A percentile compares a stretch with the other conserved stretches of the same genome.
Evolutionary conservation across 2,888 invertebrate genomes (phyloP).

Genomic region (Hofmannophila pseudospretella): DNA sequence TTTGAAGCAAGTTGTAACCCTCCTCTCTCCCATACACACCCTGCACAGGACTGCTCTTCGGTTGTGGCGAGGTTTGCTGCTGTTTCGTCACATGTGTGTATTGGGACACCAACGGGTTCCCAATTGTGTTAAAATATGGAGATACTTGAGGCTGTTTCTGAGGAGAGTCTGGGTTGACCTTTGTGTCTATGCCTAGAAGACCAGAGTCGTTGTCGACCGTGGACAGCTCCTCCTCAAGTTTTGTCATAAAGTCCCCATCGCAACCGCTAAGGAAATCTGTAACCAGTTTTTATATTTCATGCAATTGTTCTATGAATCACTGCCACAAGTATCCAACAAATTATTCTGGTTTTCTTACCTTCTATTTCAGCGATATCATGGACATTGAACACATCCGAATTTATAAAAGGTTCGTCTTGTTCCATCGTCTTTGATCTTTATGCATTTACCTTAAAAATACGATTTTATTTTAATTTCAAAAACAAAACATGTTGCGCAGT

Average conservation of each 20-base stretch:
- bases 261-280: constrained; percentile 82
- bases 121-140: constrained; percentile 43
- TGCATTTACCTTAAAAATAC: neutral
- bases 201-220: constrained; percentile 49
- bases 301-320: no score
- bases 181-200: constrained; percentile 49
- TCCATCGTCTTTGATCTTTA: constrained; percentile 41
- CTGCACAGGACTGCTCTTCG: constrained; percentile 47
- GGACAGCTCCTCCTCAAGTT: constrained; percentile 64
- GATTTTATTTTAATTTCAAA: constrained; percentile 4
- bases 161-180: constrained; percentile 33
- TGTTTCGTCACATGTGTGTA: constrained; percentile 42
- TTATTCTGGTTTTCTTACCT: constrained; percentile 61
- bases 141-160: constrained; percentile 47
- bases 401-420: constrained; percentile 55
- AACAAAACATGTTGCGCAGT: constrained; percentile 18
- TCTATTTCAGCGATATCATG: constrained; percentile 83
- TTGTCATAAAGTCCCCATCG: constrained; percentile 81
- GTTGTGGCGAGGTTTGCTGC: constrained; percentile 29
- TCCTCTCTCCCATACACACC: constrained; percentile 50
- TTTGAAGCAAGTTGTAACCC: constrained; percentile 41
- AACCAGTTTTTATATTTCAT: no score
- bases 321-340: no score
- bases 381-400: constrained; percentile 80
- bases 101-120: constrained; percentile 64